A percentile compares a stretch with the other conserved stretches of the same genome.
These are phyloP conservation scores for Pristis pectinata DNA, from an alignment of 2,797 vertebrate species.

Conservation along the genomic window DNA sequence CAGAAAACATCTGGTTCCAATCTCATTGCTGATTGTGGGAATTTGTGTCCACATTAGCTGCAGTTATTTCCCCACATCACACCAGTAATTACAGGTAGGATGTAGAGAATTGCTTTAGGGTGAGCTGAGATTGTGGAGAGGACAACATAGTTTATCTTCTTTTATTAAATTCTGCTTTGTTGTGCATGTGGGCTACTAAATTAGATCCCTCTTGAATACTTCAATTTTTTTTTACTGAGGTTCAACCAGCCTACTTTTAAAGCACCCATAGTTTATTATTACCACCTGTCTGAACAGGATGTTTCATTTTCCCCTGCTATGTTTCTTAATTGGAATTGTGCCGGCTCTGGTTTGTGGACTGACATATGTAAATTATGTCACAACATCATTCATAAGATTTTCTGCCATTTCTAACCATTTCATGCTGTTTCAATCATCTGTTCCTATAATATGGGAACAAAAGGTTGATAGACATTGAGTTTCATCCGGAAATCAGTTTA, in stretches of 20 bases:
- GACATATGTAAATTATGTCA: constrained; percentile 15
- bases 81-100: neutral
- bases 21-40: neutral
- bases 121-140: neutral
- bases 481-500: neutral
- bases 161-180: neutral
- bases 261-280: neutral
- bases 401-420: constrained; percentile 6
- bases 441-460: neutral
- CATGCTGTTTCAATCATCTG: constrained; percentile 31
- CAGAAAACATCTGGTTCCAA: neutral
- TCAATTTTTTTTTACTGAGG: neutral
- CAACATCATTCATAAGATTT: constrained; percentile 9
- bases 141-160: neutral
- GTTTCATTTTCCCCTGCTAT: neutral
- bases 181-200: neutral
- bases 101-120: neutral
- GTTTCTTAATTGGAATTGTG: neutral
- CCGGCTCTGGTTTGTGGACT: neutral
- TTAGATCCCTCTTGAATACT: too few species aligned
- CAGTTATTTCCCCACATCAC: neutral
- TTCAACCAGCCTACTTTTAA: neutral
- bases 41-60: neutral
- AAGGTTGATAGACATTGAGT: neutral
- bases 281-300: constrained; percentile 10